A percentile compares a stretch with the other conserved stretches of the same genome.
Evolutionary conservation across 2,113 vertebrate species (phyloP).

Genomic region (Oenanthe melanoleuca): DNA sequence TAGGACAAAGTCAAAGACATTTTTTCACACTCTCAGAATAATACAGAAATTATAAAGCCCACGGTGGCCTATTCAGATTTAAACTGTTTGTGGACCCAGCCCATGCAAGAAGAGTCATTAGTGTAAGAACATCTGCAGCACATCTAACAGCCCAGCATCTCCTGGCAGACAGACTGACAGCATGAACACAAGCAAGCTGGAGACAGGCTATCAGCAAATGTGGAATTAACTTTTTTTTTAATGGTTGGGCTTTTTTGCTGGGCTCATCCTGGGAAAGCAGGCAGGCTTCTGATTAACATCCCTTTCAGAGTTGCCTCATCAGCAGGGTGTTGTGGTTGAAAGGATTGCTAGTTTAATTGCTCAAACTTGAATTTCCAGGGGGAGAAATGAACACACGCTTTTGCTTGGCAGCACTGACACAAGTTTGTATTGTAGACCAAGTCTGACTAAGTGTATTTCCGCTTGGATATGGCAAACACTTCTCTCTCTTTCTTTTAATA

Average conservation of each 20-base stretch:
- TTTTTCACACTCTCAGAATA: background rate
- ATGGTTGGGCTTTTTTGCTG: background rate
- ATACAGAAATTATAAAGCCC: background rate
- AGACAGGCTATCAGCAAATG: background rate
- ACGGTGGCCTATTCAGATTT: background rate
- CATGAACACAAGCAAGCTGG: background rate
- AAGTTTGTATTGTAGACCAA: background rate
- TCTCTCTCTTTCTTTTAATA: background rate
- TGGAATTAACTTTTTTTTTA: background rate
- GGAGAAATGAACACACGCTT: background rate
- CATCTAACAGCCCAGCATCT: background rate
- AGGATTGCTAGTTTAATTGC: background rate
- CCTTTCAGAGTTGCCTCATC: background rate
- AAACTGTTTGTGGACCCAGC: background rate
- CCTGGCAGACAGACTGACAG: background rate
- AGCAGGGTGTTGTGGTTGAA: background rate
- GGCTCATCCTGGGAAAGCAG: background rate
- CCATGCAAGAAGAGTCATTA: background rate
- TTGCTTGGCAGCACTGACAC: background rate
- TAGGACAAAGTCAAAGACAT: background rate
- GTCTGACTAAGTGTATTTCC: background rate
- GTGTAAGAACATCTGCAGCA: background rate
- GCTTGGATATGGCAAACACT: background rate
- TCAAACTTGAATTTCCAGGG: background rate
- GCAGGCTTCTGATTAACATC: background rate